Conservation (phyloP, 2,113 vertebrate genomes). For the Engraulis encrasicolus region DNA sequence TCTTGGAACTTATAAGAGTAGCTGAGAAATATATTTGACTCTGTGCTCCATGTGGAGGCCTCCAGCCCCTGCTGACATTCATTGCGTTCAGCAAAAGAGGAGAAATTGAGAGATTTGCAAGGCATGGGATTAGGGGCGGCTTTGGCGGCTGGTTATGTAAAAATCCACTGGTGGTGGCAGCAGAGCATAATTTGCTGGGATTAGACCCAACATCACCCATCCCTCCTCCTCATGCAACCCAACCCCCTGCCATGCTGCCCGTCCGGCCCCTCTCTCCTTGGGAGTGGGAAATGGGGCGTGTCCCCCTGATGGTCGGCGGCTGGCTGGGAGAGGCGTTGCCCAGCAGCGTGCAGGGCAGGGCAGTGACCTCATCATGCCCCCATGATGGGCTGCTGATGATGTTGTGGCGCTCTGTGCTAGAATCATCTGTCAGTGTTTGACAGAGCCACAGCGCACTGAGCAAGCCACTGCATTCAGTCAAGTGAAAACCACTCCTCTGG, state of each 20-base stretch:
- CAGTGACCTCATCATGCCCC: conserved; percentile 10
- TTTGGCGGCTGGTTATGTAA: conserved; percentile 82
- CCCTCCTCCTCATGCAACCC: not conserved
- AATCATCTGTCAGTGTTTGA: not conserved
- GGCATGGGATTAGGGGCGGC: conserved; percentile 69
- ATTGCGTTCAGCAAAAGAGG: conserved; percentile 49
- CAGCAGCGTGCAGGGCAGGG: not conserved
- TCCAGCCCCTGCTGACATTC: conserved; percentile 36
- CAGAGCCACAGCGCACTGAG: not conserved
- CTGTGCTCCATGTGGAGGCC: no score
- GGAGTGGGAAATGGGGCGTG: conserved; percentile 45
- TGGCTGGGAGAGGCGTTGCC: conserved; percentile 44
- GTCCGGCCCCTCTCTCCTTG: not conserved
- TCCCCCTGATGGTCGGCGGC: conserved; percentile 20
- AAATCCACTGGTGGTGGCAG: conserved; percentile 68
- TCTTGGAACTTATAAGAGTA: no score
- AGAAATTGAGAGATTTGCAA: conserved; percentile 69
- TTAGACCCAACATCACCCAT: conserved; percentile 64
- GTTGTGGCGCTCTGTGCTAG: not conserved
- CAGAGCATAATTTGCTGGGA: conserved; percentile 74
- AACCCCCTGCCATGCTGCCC: conserved; percentile 39
- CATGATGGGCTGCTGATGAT: not conserved
- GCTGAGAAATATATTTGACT: no score
- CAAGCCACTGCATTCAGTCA: not conserved
- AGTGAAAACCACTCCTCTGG: not conserved